Evolutionary conservation across 2,113 vertebrate species (phyloP).

Genomic region (Neofelis nebulosa): DNA sequence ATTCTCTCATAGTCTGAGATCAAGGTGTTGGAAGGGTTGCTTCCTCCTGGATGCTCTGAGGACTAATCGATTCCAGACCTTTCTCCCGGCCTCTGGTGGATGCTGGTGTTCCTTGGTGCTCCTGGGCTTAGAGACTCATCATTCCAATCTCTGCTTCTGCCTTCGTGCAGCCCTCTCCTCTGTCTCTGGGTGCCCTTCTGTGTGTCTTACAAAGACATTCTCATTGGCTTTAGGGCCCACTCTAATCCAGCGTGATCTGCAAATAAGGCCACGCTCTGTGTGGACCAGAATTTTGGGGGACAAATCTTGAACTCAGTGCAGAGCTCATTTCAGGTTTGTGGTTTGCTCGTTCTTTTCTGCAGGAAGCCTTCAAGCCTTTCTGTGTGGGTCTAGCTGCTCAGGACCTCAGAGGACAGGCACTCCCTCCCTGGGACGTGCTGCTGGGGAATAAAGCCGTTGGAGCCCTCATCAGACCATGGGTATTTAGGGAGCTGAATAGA

Average conservation of each 20-base stretch:
- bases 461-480: not conserved
- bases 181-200: not conserved
- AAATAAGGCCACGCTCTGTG: not conserved
- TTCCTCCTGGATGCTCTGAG: not conserved
- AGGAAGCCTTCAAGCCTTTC: not conserved
- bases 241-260: not conserved
- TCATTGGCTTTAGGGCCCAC: not conserved
- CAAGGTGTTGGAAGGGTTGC: not conserved
- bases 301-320: not conserved
- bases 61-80: too few species aligned
- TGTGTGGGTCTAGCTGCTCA: not conserved
- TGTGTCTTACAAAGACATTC: not conserved
- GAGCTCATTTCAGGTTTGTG: not conserved
- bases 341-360: not conserved
- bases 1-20: not conserved
- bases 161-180: not conserved
- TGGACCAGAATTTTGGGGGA: not conserved
- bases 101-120: not conserved
- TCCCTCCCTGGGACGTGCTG: not conserved
- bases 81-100: not conserved
- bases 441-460: not conserved
- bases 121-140: not conserved
- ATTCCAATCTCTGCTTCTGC: not conserved
- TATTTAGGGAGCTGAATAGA: not conserved
- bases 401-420: not conserved